These are phyloP conservation scores for Aurelia aurita complex sp. Pacific DNA, from an alignment of 30 jellyfish, hydroid and myxozoan genomes.

Conservation along the genomic window DNA sequence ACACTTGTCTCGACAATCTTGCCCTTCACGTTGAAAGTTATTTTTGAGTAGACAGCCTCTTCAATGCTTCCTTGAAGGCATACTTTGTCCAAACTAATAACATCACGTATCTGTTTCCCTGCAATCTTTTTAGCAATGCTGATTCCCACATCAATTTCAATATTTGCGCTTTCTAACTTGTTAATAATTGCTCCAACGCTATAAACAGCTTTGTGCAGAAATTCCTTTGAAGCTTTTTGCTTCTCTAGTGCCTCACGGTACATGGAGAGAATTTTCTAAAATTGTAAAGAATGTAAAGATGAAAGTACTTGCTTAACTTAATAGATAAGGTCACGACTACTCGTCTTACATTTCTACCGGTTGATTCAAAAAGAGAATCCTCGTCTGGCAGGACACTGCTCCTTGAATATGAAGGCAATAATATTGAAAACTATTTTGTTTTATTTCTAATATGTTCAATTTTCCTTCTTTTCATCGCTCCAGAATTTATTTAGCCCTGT, in stretches of 20 bases:
- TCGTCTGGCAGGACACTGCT: too few species aligned
- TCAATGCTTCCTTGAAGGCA: slow-evolving; percentile 70
- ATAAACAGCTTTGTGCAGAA: slow-evolving; percentile 71
- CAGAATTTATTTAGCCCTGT: too few species aligned
- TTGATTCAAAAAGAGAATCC: too few species aligned
- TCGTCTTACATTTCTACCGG: neutral
- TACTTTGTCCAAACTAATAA: slow-evolving; percentile 45
- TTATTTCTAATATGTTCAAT: too few species aligned
- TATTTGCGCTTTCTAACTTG: slow-evolving; percentile 72
- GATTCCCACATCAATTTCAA: slow-evolving; percentile 70
- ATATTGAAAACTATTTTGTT: too few species aligned
- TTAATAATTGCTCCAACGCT: slow-evolving; percentile 68
- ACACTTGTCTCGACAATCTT: slow-evolving; percentile 33
- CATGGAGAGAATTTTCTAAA: slow-evolving; percentile 42
- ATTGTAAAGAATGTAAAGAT: neutral
- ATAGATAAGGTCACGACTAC: neutral
- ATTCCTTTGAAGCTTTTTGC: slow-evolving; percentile 56
- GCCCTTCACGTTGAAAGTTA: slow-evolving; percentile 50
- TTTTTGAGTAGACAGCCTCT: slow-evolving; percentile 62
- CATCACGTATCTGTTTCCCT: slow-evolving; percentile 37
- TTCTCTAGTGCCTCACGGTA: slow-evolving; percentile 62
- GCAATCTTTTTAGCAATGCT: slow-evolving; percentile 49
- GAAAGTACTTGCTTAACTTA: neutral
- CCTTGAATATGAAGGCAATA: too few species aligned
- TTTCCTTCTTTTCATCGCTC: too few species aligned